phyloP scores from a whole-genome alignment of 1,140 invertebrate species.

The Cryptotermes secundus region DNA sequence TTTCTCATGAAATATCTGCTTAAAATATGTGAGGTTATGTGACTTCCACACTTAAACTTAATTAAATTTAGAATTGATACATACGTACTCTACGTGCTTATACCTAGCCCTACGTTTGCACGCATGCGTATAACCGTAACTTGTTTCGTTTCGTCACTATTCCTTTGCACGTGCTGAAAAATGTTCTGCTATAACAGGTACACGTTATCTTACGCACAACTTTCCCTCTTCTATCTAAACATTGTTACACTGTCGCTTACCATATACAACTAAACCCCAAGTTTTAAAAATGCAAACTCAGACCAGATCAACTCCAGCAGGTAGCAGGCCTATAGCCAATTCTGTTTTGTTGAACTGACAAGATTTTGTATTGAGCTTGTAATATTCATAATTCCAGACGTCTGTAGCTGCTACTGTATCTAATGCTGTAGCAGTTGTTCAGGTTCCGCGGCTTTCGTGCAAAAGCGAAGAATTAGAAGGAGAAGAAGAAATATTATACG shows the following conservation, averaged over 20 bases:
- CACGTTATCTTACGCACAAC: background rate
- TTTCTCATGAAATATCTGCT: too few relatives aligned
- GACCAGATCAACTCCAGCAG: background rate
- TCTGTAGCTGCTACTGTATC: background rate
- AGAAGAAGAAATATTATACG: slow-evolving; percentile 1
- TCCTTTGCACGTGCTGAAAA: too few relatives aligned
- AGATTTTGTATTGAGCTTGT: background rate
- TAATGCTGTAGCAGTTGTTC: background rate
- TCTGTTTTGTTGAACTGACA: background rate
- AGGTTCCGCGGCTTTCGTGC: background rate
- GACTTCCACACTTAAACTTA: too few relatives aligned
- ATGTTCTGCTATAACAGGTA: too few relatives aligned
- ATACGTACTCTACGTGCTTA: too few relatives aligned
- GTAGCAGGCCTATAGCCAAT: background rate
- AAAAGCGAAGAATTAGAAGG: background rate
- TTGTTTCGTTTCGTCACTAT: too few relatives aligned
- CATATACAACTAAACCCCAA: background rate
- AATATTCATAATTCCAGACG: slow-evolving; percentile 9
- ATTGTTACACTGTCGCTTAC: background rate
- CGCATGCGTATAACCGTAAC: too few relatives aligned
- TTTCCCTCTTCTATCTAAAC: background rate
- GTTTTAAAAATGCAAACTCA: background rate
- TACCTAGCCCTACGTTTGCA: too few relatives aligned
- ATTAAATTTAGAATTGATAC: too few relatives aligned
- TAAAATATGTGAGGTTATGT: too few relatives aligned